phyloP scores from a whole-genome alignment of 2,797 vertebrate genomes.

The Clarias platycephalus region DNA sequence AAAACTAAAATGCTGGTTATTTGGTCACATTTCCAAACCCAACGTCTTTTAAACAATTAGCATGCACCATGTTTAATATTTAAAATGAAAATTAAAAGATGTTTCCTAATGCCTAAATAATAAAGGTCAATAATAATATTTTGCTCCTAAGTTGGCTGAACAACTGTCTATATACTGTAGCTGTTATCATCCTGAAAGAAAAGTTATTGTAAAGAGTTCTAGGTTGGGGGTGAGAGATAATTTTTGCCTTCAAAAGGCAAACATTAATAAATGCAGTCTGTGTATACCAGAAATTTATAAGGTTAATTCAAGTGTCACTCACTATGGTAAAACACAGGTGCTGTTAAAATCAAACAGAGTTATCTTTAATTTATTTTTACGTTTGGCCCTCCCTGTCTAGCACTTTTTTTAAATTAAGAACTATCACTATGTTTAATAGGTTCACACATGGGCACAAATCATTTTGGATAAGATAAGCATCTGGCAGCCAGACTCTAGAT shows the following conservation, averaged over 20 bases:
- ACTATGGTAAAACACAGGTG: constrained; percentile 13
- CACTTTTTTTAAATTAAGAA: constrained; percentile 62
- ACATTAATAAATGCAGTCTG: constrained; percentile 13
- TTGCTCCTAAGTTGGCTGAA: not conserved
- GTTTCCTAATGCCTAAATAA: not conserved
- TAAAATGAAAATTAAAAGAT: not conserved
- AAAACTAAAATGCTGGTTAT: not conserved
- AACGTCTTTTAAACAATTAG: not conserved
- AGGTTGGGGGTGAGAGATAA: not conserved
- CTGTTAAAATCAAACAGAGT: constrained; percentile 35
- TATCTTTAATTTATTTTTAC: constrained; percentile 54
- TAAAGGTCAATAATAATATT: not conserved
- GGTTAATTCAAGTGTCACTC: constrained; percentile 22
- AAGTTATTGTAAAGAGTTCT: not conserved
- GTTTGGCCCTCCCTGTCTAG: constrained; percentile 23
- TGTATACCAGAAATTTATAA: constrained; percentile 12
- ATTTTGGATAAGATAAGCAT: constrained; percentile 64
- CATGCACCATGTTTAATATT: not conserved
- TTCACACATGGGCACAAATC: constrained; percentile 64
- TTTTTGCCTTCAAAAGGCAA: constrained; percentile 10
- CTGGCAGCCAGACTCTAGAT: constrained; percentile 52
- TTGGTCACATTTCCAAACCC: not conserved
- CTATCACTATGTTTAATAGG: constrained; percentile 55
- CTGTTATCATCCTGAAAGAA: not conserved
- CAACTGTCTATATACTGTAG: not conserved